A percentile compares a stretch with the other conserved stretches of the same genome.
These are phyloP conservation scores for Aphyosemion australe DNA, from an alignment of 2,113 vertebrate species.

Conservation along the genomic window DNA sequence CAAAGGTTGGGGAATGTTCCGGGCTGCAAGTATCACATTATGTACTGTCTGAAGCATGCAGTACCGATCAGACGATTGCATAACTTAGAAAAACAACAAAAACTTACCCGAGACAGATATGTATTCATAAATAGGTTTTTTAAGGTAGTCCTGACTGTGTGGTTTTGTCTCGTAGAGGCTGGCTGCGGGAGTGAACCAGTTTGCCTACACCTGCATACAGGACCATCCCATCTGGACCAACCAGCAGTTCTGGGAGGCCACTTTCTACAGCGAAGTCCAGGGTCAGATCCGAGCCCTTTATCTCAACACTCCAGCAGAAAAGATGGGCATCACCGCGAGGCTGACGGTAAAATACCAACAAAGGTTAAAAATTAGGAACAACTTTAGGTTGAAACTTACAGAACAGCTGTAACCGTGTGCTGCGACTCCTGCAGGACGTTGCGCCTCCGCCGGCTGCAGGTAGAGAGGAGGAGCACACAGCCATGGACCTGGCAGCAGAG, in stretches of 20 bases:
- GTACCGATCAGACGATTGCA: not conserved
- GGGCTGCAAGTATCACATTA: not conserved
- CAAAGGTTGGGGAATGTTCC: not conserved
- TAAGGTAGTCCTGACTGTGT: conserved; percentile 2
- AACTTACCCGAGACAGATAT: not conserved
- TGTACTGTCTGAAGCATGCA: not conserved
- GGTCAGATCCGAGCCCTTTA: conserved; percentile 93
- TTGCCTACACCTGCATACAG: conserved; percentile 96
- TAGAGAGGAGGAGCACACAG: conserved; percentile 83
- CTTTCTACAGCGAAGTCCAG: conserved; percentile 96
- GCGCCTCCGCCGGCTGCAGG: conserved; percentile 24
- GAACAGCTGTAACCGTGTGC: not conserved
- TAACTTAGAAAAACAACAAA: too few relatives aligned
- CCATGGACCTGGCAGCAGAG: conserved; percentile 94
- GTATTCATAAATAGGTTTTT: not conserved
- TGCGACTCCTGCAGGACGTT: conserved; percentile 72
- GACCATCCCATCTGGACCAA: conserved; percentile 97
- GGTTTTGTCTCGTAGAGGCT: conserved; percentile 84
- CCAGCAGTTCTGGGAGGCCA: conserved; percentile 98
- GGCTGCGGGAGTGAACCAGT: conserved; percentile 92
- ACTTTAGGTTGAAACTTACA: not conserved
- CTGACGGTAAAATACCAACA: conserved; percentile 79
- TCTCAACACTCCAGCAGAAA: conserved; percentile 85
- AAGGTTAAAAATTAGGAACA: too few relatives aligned
- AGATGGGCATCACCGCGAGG: conserved; percentile 69